Evolutionary conservation across 2,113 vertebrate species (phyloP).

Genomic region (Planiliza haematocheilus): DNA sequence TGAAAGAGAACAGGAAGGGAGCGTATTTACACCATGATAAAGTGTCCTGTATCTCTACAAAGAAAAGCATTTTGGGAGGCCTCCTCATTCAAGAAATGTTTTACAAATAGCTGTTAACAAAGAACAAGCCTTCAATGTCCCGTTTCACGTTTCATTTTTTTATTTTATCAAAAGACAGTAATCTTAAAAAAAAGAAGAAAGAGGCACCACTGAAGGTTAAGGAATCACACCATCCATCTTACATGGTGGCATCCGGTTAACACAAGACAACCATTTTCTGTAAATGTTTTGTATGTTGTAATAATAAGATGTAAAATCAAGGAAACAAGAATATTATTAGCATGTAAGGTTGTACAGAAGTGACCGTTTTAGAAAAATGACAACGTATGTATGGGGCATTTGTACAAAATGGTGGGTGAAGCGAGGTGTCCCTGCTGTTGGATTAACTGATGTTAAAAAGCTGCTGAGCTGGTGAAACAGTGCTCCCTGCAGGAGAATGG

Average conservation of each 20-base stretch:
- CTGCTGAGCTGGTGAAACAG: conserved; percentile 63
- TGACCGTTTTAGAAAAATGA: conserved; percentile 43
- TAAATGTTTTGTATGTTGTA: conserved; percentile 60
- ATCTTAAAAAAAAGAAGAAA: conserved; percentile 60
- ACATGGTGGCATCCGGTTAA: conserved; percentile 56
- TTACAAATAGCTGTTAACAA: conserved; percentile 72
- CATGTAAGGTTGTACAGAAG: conserved; percentile 51
- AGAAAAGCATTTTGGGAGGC: conserved; percentile 63
- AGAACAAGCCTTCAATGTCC: conserved; percentile 55
- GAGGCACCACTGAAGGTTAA: conserved; percentile 79
- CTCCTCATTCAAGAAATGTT: conserved; percentile 71
- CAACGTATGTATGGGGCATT: conserved; percentile 41
- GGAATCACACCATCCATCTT: conserved; percentile 57
- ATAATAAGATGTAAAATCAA: conserved; percentile 63
- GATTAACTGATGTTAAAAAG: conserved; percentile 45
- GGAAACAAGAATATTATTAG: conserved; percentile 50
- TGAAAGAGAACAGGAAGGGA: conserved; percentile 71
- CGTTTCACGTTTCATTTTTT: conserved; percentile 34
- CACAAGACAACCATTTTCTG: conserved; percentile 65
- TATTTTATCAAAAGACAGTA: conserved; percentile 68
- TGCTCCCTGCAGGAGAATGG: conserved; percentile 68
- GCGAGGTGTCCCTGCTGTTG: conserved; percentile 62
- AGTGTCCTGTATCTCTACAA: conserved; percentile 70
- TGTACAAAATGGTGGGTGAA: conserved; percentile 67
- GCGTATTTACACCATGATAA: conserved; percentile 72